Evolutionary conservation across 2,888 invertebrate species (phyloP), one percentile per base, ranked within the genome.

Genomic region (Pristionchus fissidentatus): DNA sequence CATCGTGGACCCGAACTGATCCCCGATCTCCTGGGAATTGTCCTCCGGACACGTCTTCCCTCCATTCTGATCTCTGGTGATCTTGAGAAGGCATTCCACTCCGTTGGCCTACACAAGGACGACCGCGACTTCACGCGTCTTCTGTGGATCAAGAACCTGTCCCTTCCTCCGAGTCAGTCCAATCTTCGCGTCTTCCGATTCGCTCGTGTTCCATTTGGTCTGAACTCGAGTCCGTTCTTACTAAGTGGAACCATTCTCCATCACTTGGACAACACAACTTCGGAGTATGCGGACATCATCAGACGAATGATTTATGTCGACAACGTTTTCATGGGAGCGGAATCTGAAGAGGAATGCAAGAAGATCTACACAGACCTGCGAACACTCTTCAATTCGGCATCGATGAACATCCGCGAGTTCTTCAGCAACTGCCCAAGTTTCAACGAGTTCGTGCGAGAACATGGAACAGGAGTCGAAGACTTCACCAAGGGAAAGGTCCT

Each of bases 81-180:
- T 73, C 66, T 87, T 3, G 87, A 88, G 70, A 88, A 88, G 57
- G 87, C 87, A 3, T 88, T 88, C 55, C 82, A 85, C 19, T 80
- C 83, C 26, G 52, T 88, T 1, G 84, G 73, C 3, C 62, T 88
- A 0, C 70, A 81, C 41, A 38, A 66, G 10, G 38, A 57, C 0
- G 85, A 85, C 52, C 62, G 87, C 1, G 84, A 88, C 38, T n/a
- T 7, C 26, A 73, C 22, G 8, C 35, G 62, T 32, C 49, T 85
- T 19, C 60, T 85, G 1, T 85, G 85, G 85, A 0, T 85, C 2
- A 82, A 82, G 41, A 75, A 84, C n/a, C 35, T 32, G 5, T 8
- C n/a, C 0, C 35, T 41, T 13, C 83, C 83, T 22, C 73, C 75
- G 10, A 46, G 73, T 15, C 43, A 26, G 19, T 26, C 46, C 3